Evolutionary conservation across 2,888 invertebrate species (phyloP).

Genomic region (Eupeodes latifasciatus): DNA sequence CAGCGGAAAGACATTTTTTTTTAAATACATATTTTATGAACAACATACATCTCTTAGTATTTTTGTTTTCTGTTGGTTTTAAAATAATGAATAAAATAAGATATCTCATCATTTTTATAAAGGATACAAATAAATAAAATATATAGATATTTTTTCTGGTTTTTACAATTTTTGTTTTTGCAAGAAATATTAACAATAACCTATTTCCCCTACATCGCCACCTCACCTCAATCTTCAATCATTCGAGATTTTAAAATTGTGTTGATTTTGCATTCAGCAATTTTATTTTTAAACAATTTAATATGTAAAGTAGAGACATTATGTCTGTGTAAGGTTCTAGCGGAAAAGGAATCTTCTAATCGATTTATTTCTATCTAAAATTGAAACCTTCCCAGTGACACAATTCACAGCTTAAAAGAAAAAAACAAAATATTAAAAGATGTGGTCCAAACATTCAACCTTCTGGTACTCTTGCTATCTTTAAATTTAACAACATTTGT

Average conservation of each 20-base stretch:
- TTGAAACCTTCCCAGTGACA: background rate
- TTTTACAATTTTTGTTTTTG: background rate
- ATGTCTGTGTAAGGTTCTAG: no score
- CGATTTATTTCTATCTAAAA: background rate
- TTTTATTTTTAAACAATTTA: background rate
- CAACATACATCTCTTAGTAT: background rate
- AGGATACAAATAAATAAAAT: constrained; percentile 14
- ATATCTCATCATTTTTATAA: constrained; percentile 27
- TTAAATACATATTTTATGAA: constrained; percentile 3
- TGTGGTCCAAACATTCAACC: constrained; percentile 15
- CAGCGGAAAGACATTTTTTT: background rate
- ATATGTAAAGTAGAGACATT: background rate
- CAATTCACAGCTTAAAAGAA: background rate
- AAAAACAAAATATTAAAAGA: background rate
- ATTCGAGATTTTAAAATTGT: background rate
- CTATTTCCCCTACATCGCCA: background rate
- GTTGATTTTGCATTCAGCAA: constrained; percentile 31
- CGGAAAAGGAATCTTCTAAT: no score
- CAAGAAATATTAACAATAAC: background rate
- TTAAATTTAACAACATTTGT: background rate
- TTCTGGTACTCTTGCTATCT: background rate
- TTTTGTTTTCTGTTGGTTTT: constrained; percentile 4
- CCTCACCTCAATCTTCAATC: background rate
- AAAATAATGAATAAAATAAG: constrained; percentile 32
- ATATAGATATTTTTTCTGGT: background rate